These are phyloP conservation scores for Lordiphosa andalusiaca DNA, from an alignment of 2,888 invertebrate genomes.

Conservation along the genomic window DNA sequence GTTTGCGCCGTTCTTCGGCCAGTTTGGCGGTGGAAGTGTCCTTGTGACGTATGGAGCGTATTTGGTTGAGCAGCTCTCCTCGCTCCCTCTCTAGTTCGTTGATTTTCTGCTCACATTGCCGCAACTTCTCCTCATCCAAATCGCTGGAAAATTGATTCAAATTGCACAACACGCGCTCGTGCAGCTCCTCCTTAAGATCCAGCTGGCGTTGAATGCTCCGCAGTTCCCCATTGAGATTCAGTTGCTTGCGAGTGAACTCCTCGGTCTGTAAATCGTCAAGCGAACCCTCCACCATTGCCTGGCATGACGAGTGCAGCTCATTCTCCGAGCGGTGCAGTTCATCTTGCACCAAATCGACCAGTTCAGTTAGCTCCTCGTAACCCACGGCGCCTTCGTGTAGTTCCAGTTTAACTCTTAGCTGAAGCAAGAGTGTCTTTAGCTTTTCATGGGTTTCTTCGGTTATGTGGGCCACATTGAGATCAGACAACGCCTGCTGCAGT, in stretches of 20 bases:
- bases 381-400: background rate
- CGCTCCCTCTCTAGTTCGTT: conserved; percentile 87
- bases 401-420: conserved; percentile 82
- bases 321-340: conserved; percentile 68
- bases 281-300: conserved; percentile 80
- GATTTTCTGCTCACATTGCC: conserved; percentile 84
- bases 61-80: conserved; percentile 85
- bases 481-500: conserved; percentile 84
- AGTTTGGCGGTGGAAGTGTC: conserved; percentile 83
- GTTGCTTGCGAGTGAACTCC: conserved; percentile 79
- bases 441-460: conserved; percentile 87
- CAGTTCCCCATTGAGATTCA: conserved; percentile 85
- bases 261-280: conserved; percentile 63
- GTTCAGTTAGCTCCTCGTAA: conserved; percentile 47
- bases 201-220: conserved; percentile 83
- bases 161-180: conserved; percentile 75
- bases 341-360: conserved; percentile 63
- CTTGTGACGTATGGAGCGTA: conserved; percentile 83
- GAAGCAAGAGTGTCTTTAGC: conserved; percentile 83
- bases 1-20: conserved; percentile 88
- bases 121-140: conserved; percentile 48
- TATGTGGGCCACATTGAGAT: conserved; percentile 86
- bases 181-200: conserved; percentile 77
- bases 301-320: conserved; percentile 43
- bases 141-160: conserved; percentile 54